These are phyloP conservation scores for Brachyopa scutellaris DNA, from an alignment of 2,888 invertebrate species.

Conservation along the genomic window DNA sequence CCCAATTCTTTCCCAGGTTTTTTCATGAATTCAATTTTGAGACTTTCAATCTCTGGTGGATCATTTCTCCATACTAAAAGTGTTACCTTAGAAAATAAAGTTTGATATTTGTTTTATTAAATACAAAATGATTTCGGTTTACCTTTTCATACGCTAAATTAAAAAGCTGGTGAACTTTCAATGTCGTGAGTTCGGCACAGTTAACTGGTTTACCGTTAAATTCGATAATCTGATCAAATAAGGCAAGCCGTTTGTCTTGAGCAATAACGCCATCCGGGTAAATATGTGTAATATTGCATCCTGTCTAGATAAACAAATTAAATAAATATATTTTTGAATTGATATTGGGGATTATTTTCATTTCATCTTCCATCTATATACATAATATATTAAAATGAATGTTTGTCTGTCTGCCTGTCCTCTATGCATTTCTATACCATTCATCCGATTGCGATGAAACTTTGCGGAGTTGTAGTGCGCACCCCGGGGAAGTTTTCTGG, in stretches of 20 bases:
- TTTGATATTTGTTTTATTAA: background rate
- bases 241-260: constrained; percentile 93
- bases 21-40: constrained; percentile 92
- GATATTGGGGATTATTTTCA: too few relatives aligned
- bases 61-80: constrained; percentile 92
- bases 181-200: constrained; percentile 89
- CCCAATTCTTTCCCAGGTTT: constrained; percentile 95
- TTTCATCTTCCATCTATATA: too few relatives aligned
- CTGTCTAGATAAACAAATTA: constrained; percentile 85
- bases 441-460: too few relatives aligned
- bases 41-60: constrained; percentile 88
- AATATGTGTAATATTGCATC: constrained; percentile 95
- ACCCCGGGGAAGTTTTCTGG: too few relatives aligned
- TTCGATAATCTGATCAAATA: constrained; percentile 96
- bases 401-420: too few relatives aligned
- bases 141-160: constrained; percentile 91
- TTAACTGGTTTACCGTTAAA: constrained; percentile 90
- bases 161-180: constrained; percentile 91
- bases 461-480: too few relatives aligned
- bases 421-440: too few relatives aligned
- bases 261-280: constrained; percentile 95
- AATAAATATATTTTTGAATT: too few relatives aligned
- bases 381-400: too few relatives aligned
- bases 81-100: constrained; percentile 85
- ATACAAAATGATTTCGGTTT: too few relatives aligned